These are phyloP conservation scores for Apotomis capreana DNA, from an alignment of 2,888 invertebrate genomes.

Conservation along the genomic window DNA sequence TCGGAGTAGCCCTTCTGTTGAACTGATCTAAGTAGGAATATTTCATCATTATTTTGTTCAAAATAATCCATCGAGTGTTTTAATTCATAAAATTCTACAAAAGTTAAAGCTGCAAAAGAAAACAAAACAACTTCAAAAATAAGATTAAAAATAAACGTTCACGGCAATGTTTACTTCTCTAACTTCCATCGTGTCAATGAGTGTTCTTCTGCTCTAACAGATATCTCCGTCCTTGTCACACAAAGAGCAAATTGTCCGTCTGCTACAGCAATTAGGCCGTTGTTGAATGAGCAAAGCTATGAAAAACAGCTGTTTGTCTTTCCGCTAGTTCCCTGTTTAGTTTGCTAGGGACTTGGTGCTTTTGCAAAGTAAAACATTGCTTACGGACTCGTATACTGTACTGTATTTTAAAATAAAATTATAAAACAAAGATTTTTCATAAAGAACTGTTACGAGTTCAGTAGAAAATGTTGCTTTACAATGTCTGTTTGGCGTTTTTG, in stretches of 20 bases:
- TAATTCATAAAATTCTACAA: no score
- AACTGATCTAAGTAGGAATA: no score
- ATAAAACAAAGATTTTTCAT: no score
- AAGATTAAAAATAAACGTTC: not conserved
- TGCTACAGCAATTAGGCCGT: not conserved
- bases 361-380: not conserved
- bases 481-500: no score
- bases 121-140: no score
- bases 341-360: not conserved
- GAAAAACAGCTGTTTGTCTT: slow-evolving; percentile 13
- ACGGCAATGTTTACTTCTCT: not conserved
- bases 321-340: not conserved
- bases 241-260: not conserved
- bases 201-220: not conserved
- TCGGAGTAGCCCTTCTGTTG: no score
- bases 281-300: slow-evolving; percentile 10
- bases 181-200: not conserved
- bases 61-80: no score
- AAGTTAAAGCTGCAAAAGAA: no score
- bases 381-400: not conserved
- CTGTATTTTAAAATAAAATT: no score
- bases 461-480: no score
- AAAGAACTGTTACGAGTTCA: no score
- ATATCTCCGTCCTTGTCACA: not conserved
- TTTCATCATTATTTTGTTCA: no score